Evolutionary conservation across 2,888 invertebrate species (phyloP).

Genomic region (Drosophila testacea): DNA sequence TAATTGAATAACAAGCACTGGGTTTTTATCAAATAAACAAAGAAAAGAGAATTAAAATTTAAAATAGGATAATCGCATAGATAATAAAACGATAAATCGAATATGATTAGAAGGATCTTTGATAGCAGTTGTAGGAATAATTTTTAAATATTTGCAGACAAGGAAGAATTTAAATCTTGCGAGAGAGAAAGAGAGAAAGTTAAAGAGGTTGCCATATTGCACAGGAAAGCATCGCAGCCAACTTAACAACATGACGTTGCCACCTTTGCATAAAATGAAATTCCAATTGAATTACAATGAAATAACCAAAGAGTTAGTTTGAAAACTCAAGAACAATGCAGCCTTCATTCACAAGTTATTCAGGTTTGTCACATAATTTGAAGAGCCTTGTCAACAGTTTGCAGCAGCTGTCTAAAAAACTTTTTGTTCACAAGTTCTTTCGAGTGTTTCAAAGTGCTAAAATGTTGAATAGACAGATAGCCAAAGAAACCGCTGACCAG

Average conservation of each 20-base stretch:
- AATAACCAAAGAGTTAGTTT: constrained; percentile 9
- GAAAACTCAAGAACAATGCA: constrained; percentile 13
- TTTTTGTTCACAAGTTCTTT: constrained; percentile 22
- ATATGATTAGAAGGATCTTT: neutral
- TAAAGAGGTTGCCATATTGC: neutral
- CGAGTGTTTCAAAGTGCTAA: constrained; percentile 25
- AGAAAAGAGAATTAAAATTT: neutral
- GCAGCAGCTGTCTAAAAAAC: constrained; percentile 45
- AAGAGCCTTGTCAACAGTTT: constrained; percentile 35
- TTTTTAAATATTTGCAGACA: neutral
- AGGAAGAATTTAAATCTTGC: no score
- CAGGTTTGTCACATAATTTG: constrained; percentile 35
- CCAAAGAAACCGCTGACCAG: constrained; percentile 30
- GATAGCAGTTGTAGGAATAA: neutral
- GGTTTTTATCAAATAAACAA: neutral
- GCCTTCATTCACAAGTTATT: constrained; percentile 24
- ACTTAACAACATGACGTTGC: neutral
- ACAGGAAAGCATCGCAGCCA: neutral
- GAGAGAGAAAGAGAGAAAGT: no score
- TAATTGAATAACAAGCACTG: constrained; percentile 22
- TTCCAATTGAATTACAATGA: constrained; percentile 31
- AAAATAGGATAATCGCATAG: no score
- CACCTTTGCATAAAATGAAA: constrained; percentile 12
- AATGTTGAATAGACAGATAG: constrained; percentile 34
- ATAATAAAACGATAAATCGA: neutral